A percentile compares a stretch with the other conserved stretches of the same genome.
phyloP scores from a whole-genome alignment of 2,888 invertebrate species.

The Deroplatys truncata region DNA sequence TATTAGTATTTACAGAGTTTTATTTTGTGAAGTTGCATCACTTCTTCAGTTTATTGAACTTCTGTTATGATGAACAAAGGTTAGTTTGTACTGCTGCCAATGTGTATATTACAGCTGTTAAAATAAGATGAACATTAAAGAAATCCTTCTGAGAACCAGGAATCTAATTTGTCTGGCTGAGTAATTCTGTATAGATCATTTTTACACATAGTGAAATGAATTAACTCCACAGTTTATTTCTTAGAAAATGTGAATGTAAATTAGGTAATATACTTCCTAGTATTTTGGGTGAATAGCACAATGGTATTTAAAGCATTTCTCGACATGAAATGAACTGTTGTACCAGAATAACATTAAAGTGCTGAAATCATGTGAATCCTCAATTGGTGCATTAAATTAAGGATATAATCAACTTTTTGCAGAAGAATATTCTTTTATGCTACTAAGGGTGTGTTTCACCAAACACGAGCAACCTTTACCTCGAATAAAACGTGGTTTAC shows the following conservation, averaged over 20 bases:
- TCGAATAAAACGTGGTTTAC: too few relatives aligned
- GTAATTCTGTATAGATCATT: neutral
- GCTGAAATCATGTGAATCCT: neutral
- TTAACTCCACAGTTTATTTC: neutral
- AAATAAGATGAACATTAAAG: neutral
- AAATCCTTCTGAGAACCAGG: neutral
- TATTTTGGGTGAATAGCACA: too few relatives aligned
- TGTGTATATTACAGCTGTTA: neutral
- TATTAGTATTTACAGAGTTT: neutral
- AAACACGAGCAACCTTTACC: too few relatives aligned
- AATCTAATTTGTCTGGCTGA: neutral
- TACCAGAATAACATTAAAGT: too few relatives aligned
- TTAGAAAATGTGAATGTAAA: neutral
- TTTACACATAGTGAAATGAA: neutral
- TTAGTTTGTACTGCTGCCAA: neutral
- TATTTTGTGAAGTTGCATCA: neutral
- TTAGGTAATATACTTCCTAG: too few relatives aligned
- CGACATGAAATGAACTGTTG: too few relatives aligned
- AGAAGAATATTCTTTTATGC: neutral
- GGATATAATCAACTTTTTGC: neutral
- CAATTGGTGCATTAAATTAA: neutral
- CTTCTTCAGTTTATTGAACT: neutral
- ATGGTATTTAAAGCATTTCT: too few relatives aligned
- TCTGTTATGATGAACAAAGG: neutral
- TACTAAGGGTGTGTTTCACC: neutral